Conservation (phyloP, 2,797 vertebrate genomes). For the Anolis apletophallus region DNA sequence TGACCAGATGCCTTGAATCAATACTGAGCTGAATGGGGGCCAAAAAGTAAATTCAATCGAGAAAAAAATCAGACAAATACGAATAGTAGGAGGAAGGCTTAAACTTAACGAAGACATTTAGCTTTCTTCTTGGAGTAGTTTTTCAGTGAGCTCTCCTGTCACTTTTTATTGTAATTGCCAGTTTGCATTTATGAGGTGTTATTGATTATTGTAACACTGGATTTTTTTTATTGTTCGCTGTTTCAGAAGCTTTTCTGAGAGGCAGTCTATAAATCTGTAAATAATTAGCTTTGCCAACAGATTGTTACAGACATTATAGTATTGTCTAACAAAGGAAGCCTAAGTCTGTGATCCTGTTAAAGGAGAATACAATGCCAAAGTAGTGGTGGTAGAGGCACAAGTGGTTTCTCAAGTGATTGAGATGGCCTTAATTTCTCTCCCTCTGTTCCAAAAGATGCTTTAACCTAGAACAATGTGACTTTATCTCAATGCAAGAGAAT, state of each 20-base stretch:
- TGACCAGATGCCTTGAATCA: not conserved
- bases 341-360: not conserved
- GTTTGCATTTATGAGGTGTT: conserved; percentile 8
- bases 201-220: not conserved
- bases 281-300: not conserved
- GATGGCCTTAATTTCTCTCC: too few species aligned
- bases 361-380: too few species aligned
- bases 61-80: not conserved
- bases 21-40: not conserved
- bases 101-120: not conserved
- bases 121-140: not conserved
- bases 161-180: not conserved
- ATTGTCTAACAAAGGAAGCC: not conserved
- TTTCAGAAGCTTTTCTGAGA: not conserved
- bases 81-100: not conserved
- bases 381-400: too few species aligned
- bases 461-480: too few species aligned
- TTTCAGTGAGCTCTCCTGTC: not conserved
- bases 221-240: not conserved
- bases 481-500: too few species aligned
- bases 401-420: too few species aligned
- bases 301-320: not conserved
- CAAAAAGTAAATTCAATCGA: not conserved
- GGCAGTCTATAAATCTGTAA: conserved; percentile 1
- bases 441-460: too few species aligned